Percentiles rank a stretch among this genome's conserved stretches.
Conservation (phyloP, 2,888 invertebrate species). For the Pristionchus exspectatus region DNA sequence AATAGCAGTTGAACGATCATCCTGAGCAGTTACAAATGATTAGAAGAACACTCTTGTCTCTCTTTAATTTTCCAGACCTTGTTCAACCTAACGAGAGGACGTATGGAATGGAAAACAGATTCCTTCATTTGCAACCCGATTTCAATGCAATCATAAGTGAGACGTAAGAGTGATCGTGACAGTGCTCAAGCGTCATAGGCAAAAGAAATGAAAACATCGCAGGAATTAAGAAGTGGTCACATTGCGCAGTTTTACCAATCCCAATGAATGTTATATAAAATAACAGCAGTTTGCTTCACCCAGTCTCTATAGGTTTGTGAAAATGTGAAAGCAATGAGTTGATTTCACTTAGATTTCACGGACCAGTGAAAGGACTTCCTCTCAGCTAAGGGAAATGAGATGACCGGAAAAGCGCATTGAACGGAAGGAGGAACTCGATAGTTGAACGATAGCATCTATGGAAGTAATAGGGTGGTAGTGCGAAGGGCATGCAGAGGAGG, state of each 20-base stretch:
- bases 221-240: no score
- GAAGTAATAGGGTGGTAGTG: no score
- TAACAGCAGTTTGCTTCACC: background rate
- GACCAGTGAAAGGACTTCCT: background rate
- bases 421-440: background rate
- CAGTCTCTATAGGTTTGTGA: background rate
- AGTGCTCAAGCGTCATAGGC: no score
- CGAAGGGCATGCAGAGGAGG: background rate
- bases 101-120: no score
- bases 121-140: no score
- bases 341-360: background rate
- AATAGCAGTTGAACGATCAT: background rate
- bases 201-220: no score
- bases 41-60: background rate
- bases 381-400: constrained; percentile 40
- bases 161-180: no score
- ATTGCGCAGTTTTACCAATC: no score
- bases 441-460: background rate
- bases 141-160: no score
- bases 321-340: background rate
- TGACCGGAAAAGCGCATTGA: constrained; percentile 11
- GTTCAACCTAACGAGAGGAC: no score
- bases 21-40: background rate
- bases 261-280: background rate
- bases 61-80: no score